Evolutionary conservation across 2,888 invertebrate species (phyloP).

Genomic region (Rhagophthalmus giganteus): DNA sequence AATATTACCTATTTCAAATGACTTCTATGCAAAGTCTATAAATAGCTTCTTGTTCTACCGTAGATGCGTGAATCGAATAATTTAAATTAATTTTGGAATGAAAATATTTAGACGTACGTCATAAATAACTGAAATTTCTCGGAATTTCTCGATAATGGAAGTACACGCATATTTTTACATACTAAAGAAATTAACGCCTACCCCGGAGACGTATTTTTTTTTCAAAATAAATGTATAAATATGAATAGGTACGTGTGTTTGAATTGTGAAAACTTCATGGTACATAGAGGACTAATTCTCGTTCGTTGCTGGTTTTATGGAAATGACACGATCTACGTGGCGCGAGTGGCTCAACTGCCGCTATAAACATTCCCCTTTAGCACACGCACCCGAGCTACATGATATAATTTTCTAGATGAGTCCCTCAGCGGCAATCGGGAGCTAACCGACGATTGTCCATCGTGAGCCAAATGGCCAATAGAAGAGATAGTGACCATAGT

Average conservation of each 20-base stretch:
- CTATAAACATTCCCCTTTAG: conserved; percentile 50
- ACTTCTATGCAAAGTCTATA: too few species aligned
- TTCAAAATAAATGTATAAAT: background rate
- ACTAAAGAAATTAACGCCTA: too few species aligned
- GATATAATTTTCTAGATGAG: conserved; percentile 51
- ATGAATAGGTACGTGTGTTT: conserved; percentile 2
- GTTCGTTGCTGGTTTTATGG: conserved; percentile 53
- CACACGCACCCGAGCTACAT: conserved; percentile 44
- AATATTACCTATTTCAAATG: too few species aligned
- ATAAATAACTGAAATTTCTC: too few species aligned
- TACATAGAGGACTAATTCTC: conserved; percentile 41
- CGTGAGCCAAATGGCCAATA: conserved; percentile 50
- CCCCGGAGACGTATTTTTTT: too few species aligned
- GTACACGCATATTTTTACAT: too few species aligned
- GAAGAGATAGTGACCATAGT: conserved; percentile 52
- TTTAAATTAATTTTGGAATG: too few species aligned
- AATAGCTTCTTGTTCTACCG: too few species aligned
- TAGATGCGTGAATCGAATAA: too few species aligned
- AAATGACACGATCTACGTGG: conserved; percentile 51
- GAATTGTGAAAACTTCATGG: conserved; percentile 27
- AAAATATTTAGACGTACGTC: too few species aligned
- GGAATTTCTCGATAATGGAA: too few species aligned
- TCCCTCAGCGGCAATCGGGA: conserved; percentile 48
- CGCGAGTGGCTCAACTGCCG: conserved; percentile 51
- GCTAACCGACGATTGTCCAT: conserved; percentile 54